phyloP scores from a whole-genome alignment of 2,888 invertebrate species.

The Unio delphinus region DNA sequence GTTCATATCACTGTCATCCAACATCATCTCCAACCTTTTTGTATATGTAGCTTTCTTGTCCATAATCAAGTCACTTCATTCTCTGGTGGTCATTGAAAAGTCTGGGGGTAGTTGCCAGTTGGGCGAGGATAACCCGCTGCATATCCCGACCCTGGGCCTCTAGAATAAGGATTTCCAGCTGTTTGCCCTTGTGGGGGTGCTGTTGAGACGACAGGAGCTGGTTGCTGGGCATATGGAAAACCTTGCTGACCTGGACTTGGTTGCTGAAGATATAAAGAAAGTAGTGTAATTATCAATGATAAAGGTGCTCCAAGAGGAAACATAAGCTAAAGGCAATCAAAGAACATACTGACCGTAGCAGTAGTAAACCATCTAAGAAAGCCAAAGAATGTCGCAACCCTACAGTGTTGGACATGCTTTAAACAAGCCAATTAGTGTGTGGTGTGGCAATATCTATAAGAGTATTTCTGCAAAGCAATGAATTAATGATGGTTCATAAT shows the following conservation, averaged over 20 bases:
- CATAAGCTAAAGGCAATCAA: too few species aligned
- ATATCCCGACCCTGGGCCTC: constrained; percentile 46
- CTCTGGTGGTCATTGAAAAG: constrained; percentile 35
- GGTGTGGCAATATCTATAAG: too few species aligned
- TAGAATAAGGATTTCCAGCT: constrained; percentile 53
- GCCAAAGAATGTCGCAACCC: too few species aligned
- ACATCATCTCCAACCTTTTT: not conserved
- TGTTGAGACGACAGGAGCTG: constrained; percentile 8
- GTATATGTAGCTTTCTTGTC: not conserved
- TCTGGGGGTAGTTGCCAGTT: constrained; percentile 52
- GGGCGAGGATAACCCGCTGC: constrained; percentile 56
- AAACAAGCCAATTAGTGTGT: too few species aligned
- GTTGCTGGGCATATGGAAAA: constrained; percentile 10
- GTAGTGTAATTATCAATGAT: not conserved
- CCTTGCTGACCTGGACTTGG: constrained; percentile 17
- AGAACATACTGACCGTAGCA: too few species aligned
- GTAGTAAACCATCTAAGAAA: too few species aligned
- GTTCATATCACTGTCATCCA: too few species aligned
- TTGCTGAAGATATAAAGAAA: not conserved
- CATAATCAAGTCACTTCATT: not conserved
- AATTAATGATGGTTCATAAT: too few species aligned
- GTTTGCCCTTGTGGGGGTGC: constrained; percentile 16
- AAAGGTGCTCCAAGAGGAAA: too few species aligned
- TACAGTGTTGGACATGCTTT: too few species aligned
- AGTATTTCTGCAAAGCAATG: too few species aligned